Conservation (phyloP, 2,888 invertebrate genomes). For the Latrodectus elegans region DNA sequence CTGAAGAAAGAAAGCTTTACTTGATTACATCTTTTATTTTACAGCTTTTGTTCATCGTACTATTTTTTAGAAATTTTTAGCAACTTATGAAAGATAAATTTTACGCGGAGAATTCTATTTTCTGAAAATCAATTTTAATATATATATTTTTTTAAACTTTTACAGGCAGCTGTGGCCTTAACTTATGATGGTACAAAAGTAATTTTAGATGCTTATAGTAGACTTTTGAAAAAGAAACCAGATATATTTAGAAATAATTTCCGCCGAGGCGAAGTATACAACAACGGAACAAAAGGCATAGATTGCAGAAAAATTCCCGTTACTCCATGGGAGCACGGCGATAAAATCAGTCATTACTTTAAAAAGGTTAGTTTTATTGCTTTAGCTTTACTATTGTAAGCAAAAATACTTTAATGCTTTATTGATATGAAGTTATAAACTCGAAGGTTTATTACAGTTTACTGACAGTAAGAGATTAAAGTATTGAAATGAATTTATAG, state of each 20-base stretch:
- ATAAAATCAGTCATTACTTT: conserved; percentile 89
- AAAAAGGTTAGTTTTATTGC: conserved; percentile 80
- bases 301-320: conserved; percentile 93
- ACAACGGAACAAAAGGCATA: conserved; percentile 84
- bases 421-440: not conserved
- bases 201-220: conserved; percentile 90
- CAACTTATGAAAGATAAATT: too few relatives aligned
- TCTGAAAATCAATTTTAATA: too few relatives aligned
- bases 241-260: conserved; percentile 83
- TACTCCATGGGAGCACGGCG: conserved; percentile 93
- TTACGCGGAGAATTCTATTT: too few relatives aligned
- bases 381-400: too few relatives aligned
- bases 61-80: too few relatives aligned
- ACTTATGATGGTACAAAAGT: conserved; percentile 97
- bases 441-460: not conserved
- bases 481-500: not conserved
- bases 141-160: conserved; percentile 29
- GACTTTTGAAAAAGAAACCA: conserved; percentile 88
- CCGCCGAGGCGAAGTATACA: conserved; percentile 80
- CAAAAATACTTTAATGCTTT: not conserved
- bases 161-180: conserved; percentile 91
- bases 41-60: too few relatives aligned
- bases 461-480: not conserved
- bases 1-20: too few relatives aligned
- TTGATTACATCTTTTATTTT: too few relatives aligned